phyloP scores from a whole-genome alignment of 1,140 invertebrate genomes.

The Doryteuthis pealeii region DNA sequence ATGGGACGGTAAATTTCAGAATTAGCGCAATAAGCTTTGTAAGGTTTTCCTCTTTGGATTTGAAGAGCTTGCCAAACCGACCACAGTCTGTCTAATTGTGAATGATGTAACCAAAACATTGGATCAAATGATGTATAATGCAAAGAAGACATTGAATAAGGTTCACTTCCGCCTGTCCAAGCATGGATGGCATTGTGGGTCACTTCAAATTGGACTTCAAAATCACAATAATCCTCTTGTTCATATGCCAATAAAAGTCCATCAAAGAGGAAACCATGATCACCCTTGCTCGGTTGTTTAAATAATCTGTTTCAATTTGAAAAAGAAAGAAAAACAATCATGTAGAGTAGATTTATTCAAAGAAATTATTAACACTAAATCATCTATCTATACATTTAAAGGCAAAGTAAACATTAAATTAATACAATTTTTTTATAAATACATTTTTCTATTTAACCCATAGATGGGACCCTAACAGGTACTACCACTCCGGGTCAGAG shows the following conservation, averaged over 20 bases:
- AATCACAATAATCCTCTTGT: constrained; percentile 26
- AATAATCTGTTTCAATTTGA: no score
- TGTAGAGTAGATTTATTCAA: no score
- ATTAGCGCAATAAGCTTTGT: constrained; percentile 28
- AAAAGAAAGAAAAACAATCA: no score
- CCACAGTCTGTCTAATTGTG: constrained; percentile 29
- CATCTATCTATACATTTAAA: no score
- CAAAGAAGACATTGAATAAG: constrained; percentile 28
- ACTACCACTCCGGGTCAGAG: no score
- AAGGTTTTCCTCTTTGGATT: constrained; percentile 26
- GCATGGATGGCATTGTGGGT: constrained; percentile 31
- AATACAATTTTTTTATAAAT: no score
- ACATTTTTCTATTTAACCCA: no score
- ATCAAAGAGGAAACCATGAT: no score
- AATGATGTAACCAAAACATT: constrained; percentile 21
- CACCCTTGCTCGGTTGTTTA: no score
- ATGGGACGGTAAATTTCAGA: constrained; percentile 20
- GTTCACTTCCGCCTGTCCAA: constrained; percentile 21
- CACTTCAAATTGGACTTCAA: constrained; percentile 33
- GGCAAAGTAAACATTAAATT: no score
- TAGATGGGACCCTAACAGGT: no score
- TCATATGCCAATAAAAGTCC: constrained; percentile 19
- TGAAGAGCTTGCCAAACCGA: constrained; percentile 32
- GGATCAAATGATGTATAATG: constrained; percentile 32
- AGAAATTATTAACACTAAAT: no score